Percentiles rank a stretch among this genome's conserved stretches.
phyloP scores from a whole-genome alignment of 2,797 vertebrate species.

The Benthosema pterotum region DNA sequence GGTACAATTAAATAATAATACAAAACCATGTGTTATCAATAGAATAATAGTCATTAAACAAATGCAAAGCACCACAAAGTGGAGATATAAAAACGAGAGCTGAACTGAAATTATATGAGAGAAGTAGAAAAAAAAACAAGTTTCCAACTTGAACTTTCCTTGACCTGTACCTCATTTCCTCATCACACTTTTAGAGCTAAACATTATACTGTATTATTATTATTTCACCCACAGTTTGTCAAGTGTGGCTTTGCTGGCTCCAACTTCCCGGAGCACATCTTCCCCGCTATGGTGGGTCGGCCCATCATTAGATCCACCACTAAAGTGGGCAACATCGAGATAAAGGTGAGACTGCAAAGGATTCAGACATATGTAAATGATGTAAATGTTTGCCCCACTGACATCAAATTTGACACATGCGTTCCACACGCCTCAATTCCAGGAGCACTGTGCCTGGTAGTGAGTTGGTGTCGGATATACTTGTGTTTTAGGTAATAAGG shows the following conservation, averaged over 20 bases:
- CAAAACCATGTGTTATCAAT: neutral
- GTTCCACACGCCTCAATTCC: no score
- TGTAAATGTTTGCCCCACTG: no score
- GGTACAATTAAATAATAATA: no score
- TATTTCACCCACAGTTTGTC: slow-evolving; percentile 75
- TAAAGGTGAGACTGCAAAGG: slow-evolving; percentile 76
- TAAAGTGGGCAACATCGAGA: slow-evolving; percentile 85
- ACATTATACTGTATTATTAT: no score
- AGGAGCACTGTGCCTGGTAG: no score
- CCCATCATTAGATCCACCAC: slow-evolving; percentile 80
- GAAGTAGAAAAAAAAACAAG: neutral
- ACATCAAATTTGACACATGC: no score
- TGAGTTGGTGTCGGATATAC: no score
- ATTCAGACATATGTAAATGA: no score
- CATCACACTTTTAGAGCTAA: neutral
- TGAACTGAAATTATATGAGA: neutral
- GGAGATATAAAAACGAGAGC: no score
- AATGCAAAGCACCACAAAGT: neutral
- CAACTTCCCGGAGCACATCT: slow-evolving; percentile 87
- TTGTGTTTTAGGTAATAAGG: no score
- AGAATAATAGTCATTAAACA: neutral
- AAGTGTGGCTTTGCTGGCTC: slow-evolving; percentile 86
- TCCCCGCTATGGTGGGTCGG: slow-evolving; percentile 84
- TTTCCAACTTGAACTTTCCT: neutral
- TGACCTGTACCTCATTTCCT: neutral